These are phyloP conservation scores for Diorhabda carinulata DNA, from an alignment of 1,140 invertebrate genomes.

Conservation along the genomic window DNA sequence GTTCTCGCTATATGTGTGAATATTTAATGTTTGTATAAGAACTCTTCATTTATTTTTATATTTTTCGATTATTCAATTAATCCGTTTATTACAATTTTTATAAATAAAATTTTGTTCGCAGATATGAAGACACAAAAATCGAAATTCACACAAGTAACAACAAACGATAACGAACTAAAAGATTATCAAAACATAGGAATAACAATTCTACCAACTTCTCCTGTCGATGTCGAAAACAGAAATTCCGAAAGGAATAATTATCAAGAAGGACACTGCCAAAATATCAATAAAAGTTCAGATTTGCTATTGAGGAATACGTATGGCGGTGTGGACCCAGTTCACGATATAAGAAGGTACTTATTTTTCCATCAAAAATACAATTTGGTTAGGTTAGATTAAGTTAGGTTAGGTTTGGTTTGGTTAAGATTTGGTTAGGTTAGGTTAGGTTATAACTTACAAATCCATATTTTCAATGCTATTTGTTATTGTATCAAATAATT, in stretches of 20 bases:
- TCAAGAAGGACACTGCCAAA: constrained; percentile 31
- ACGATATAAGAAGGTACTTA: constrained; percentile 18
- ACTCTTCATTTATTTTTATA: not conserved
- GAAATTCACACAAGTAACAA: constrained; percentile 43
- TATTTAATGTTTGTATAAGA: not conserved
- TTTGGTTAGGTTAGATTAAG: too few species aligned
- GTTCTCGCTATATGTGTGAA: too few species aligned
- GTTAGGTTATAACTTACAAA: too few species aligned
- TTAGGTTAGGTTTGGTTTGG: too few species aligned
- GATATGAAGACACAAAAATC: constrained; percentile 35
- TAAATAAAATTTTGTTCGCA: constrained; percentile 19
- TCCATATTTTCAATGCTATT: too few species aligned
- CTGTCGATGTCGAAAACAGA: constrained; percentile 31
- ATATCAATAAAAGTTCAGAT: constrained; percentile 38
- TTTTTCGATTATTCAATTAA: not conserved
- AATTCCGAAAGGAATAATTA: constrained; percentile 26
- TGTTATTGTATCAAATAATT: too few species aligned
- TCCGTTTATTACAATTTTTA: not conserved
- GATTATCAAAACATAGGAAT: constrained; percentile 41
- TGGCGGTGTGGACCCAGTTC: constrained; percentile 21
- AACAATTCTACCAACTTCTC: constrained; percentile 27
- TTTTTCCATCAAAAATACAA: too few species aligned
- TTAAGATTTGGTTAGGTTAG: too few species aligned
- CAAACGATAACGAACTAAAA: constrained; percentile 39
- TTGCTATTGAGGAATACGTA: constrained; percentile 35